phyloP scores from a whole-genome alignment of 2,888 invertebrate species.

The Augiades crinisus region DNA sequence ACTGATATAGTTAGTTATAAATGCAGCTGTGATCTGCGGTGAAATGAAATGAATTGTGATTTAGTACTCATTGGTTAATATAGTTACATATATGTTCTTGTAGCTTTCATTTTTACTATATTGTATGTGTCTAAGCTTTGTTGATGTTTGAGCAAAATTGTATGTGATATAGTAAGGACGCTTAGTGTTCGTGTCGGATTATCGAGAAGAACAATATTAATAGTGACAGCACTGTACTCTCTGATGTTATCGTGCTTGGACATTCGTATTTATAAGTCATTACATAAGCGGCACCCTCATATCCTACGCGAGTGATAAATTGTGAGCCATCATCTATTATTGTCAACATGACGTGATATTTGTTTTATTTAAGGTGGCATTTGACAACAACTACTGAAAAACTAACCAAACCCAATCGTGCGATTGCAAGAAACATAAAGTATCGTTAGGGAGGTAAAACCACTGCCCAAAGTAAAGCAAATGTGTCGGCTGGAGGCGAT shows the following conservation, averaged over 20 bases:
- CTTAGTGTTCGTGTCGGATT: constrained; percentile 1
- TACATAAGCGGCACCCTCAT: background rate
- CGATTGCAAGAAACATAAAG: too few species aligned
- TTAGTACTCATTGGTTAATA: background rate
- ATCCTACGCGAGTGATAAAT: constrained; percentile 38
- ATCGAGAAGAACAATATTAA: background rate
- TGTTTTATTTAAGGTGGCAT: constrained; percentile 41
- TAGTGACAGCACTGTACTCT: background rate
- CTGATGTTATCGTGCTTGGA: background rate
- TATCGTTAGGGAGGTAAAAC: too few species aligned
- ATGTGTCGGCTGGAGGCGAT: too few species aligned
- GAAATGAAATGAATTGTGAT: constrained; percentile 11
- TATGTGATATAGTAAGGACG: constrained; percentile 1
- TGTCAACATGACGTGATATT: constrained; percentile 56
- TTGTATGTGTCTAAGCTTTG: background rate
- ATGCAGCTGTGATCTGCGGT: background rate
- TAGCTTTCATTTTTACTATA: background rate
- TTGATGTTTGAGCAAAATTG: background rate
- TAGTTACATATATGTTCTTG: background rate
- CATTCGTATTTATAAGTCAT: constrained; percentile 9
- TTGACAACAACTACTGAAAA: background rate
- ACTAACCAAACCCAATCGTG: too few species aligned
- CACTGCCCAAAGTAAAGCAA: too few species aligned
- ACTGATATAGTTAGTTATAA: background rate
- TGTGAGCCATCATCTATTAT: constrained; percentile 45